These are phyloP conservation scores for Eretmochelys imbricata DNA, from an alignment of 2,113 vertebrate species.

Conservation along the genomic window DNA sequence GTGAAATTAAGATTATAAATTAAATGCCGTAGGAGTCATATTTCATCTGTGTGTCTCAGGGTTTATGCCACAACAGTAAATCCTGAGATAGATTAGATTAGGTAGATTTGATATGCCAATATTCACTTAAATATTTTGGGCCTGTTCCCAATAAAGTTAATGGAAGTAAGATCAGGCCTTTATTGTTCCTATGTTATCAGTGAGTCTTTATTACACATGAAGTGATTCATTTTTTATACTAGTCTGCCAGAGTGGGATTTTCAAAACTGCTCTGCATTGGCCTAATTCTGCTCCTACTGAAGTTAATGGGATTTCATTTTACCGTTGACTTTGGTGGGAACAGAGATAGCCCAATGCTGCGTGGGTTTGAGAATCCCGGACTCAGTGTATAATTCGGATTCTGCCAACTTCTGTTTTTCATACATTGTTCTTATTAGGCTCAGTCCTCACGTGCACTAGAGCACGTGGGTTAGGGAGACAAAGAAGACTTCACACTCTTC, in stretches of 20 bases:
- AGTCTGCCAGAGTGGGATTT: background rate
- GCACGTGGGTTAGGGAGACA: rapidly evolving
- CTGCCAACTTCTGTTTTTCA: background rate
- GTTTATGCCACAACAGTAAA: constrained; percentile 57
- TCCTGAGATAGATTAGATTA: constrained; percentile 60
- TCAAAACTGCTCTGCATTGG: background rate
- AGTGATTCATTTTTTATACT: constrained; percentile 6
- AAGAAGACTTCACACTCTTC: background rate
- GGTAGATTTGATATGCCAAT: constrained; percentile 58
- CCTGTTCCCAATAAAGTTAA: constrained; percentile 68
- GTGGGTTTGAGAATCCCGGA: background rate
- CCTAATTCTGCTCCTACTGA: background rate
- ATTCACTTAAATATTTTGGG: constrained; percentile 62
- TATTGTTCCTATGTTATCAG: constrained; percentile 28
- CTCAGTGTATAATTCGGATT: background rate
- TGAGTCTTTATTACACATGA: constrained; percentile 29
- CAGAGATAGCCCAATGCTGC: background rate
- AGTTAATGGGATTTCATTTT: background rate
- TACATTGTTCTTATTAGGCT: background rate
- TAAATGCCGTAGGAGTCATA: constrained; percentile 50
- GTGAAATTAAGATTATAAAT: constrained; percentile 65
- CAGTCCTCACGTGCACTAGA: background rate
- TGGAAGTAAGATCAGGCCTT: constrained; percentile 67
- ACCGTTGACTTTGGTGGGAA: background rate
- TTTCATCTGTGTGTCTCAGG: constrained; percentile 48